phyloP scores from a whole-genome alignment of 2,888 invertebrate genomes.

The Blastobasis adustella region DNA sequence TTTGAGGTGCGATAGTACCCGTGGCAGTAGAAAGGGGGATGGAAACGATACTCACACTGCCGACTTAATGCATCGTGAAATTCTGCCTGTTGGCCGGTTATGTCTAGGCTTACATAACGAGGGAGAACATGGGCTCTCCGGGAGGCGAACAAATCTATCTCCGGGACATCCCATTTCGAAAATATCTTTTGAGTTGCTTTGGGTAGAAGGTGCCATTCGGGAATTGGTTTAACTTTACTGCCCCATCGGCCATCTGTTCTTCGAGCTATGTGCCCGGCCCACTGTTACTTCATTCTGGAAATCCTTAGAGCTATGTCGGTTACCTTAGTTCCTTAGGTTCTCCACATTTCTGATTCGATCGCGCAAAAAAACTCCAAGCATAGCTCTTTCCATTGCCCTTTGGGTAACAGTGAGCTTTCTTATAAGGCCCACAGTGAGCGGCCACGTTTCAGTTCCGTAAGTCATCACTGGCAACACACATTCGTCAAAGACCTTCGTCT shows the following conservation, averaged over 20 bases:
- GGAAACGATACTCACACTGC: slow-evolving; percentile 8
- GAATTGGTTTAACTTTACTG: not conserved
- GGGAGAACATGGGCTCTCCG: slow-evolving; percentile 4
- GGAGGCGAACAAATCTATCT: slow-evolving; percentile 8
- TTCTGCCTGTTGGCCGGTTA: not conserved
- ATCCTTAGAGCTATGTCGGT: too few relatives aligned
- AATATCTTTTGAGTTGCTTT: slow-evolving; percentile 1
- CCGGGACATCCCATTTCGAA: slow-evolving; percentile 3
- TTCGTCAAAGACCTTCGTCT: too few relatives aligned
- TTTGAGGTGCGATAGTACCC: slow-evolving; percentile 8
- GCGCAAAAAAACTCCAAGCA: too few relatives aligned
- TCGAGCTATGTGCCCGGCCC: too few relatives aligned
- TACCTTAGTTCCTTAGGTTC: too few relatives aligned
- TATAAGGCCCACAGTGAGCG: too few relatives aligned
- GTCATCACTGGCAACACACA: too few relatives aligned
- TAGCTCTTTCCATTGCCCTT: too few relatives aligned
- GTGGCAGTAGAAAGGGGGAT: slow-evolving; percentile 6
- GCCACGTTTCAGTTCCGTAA: too few relatives aligned
- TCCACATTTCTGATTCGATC: too few relatives aligned
- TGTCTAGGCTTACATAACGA: not conserved
- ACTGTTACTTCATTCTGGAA: too few relatives aligned
- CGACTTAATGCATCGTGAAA: slow-evolving; percentile 6
- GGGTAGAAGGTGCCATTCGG: slow-evolving; percentile 11
- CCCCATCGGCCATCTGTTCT: slow-evolving; percentile 9
- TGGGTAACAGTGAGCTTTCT: too few relatives aligned